Base-by-base conservation (phyloP, 2,888 invertebrate genomes). In the Baronia brevicornis region DNA sequence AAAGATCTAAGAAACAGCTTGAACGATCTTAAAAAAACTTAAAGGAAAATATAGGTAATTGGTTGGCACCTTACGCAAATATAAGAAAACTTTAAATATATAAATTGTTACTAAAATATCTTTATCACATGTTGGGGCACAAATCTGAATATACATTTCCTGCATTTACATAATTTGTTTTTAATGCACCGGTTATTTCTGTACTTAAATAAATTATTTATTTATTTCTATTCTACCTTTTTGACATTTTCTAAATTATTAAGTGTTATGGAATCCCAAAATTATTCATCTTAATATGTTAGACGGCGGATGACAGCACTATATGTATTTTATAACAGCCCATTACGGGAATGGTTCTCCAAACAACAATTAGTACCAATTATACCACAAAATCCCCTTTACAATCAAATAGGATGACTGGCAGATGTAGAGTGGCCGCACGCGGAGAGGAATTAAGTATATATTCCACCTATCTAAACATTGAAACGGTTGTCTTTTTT, bases 401-500 rank as follows among this genome's bases (percentile, higher is more conserved):
- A 77, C 74, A 80, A 82, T 84, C 79, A 80, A 80, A 78, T 71
- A 58, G 58, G 60, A 84, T 84, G 84, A 84, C 82, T 80, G 58
- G 78, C 73, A 68, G 41, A 65, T 70, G 59, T 66, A 52, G 60
- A 70, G 62, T 70, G 80, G 67, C 78, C 75, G 72, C 78, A 79
- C 80, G 70, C 79, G 51, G 71, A 61, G 71, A 64, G 54, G 63
- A 63, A 68, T 65, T 15, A 66, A 64, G 60, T 52, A 51, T 51
- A 54, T 53, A 43, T 44, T 56, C 58, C 44, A 40, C 61, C 65
- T 55, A 46, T 64, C 55, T 47, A 30, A 42, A 19, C 9, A 13
- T 5, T 17, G 3, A 19, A 18, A 2, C 9, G 10, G 7, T 11
- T 8, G 7, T 25, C 23, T 5, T 10, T 8, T 28, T 24, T 10